Base-by-base conservation (phyloP, 2,113 vertebrate species). In the Ictalurus punctatus region DNA sequence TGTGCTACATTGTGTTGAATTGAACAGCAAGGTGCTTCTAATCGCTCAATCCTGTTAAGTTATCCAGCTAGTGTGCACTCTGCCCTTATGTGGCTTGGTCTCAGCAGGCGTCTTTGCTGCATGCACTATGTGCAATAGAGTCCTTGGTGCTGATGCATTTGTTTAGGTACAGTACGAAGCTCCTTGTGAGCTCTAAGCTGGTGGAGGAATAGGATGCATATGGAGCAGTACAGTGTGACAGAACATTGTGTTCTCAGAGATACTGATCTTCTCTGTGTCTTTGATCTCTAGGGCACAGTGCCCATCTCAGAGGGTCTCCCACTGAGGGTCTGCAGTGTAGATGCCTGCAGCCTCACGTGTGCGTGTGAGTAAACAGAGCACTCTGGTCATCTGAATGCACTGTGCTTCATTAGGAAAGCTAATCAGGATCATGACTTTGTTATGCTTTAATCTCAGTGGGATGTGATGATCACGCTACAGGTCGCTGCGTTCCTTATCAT, bases 41-140 rank as follows among this genome's bases (percentile, higher is more conserved):
- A 86, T 91, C 48, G n/a, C 81, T 69, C 83, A 85, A 89, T 91
- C 88, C 74, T 87, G 86, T 84, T 80, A 88, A 79, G 85, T 88
- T 86, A 89, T 87, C 86, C 88, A 88, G 89, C 74, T 76, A 80
- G 86, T 65, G 86, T 78, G 71, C 73, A 56, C 69, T 65, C 71
- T 84, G 44, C 79, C 80, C 63, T 89, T 87, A 91, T 83, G 73
- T 90, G 84, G 25, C 37, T 76, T 16, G n/a, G 85, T 37, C 73
- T 65, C 63, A 87, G 85, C 44, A 69, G 79, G 84, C 76, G 63
- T 76, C 87, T 87, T 44, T 69, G 48, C 71, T 65, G 89, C 34
- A 34, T 40, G 40, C 61, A 63, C 87, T 76, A 65, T 80, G 61
- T 25, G 23, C 73, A 44, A 19, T 74, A 54, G 61, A 88, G 87